Base-by-base conservation (phyloP, 2,797 vertebrate species). In the Sebastes wilsoni region DNA sequence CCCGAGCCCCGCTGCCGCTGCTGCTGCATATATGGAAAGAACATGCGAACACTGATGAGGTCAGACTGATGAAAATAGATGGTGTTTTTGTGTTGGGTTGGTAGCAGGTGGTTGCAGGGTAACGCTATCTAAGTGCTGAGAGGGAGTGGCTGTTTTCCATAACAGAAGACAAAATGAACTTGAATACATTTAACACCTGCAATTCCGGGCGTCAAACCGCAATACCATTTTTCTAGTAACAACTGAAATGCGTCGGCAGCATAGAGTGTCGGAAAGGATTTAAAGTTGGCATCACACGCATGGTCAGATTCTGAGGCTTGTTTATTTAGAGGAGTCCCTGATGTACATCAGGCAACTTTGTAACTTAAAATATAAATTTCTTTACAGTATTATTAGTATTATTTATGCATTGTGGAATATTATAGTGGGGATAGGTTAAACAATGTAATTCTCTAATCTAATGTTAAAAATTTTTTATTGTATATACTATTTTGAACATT, bases 81-180 rank as follows among this genome's bases (percentile, higher is more conserved):
- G 77, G 59, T 84, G 86, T 91, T 84, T 83, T 65, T 71, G 80
- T 74, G 36, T 56, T 2, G 5, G 46, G 49, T 8, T 28, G 77
- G 87, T 64, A 86, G 92, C 90, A 91, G 89, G 87, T 93, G 91
- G 84, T 77, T 82, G 67, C 75, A 72, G 46, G 84, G 70, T 65
- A 87, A 88, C 75, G 27, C 70, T 60, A 68, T 72, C 54, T 16
- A 36, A 32, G 36, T 23, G 68, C 42, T 36, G 49, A 58, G 82
- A 73, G 75, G 73, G 66, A 71, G 75, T 27, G 49, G 75, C 66
- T 66, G 83, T 81, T 75, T 54, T 55, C 72, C 76, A 56, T 13
- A 75, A 79, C 65, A 42, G 25, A 69, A 64, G 6, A 68, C 75
- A 62, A 68, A 77, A 49, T 11, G n/a, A 55, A 18, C 36, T 12